Conservation (phyloP, 1,140 invertebrate genomes). For the Drosophila tristis region DNA sequence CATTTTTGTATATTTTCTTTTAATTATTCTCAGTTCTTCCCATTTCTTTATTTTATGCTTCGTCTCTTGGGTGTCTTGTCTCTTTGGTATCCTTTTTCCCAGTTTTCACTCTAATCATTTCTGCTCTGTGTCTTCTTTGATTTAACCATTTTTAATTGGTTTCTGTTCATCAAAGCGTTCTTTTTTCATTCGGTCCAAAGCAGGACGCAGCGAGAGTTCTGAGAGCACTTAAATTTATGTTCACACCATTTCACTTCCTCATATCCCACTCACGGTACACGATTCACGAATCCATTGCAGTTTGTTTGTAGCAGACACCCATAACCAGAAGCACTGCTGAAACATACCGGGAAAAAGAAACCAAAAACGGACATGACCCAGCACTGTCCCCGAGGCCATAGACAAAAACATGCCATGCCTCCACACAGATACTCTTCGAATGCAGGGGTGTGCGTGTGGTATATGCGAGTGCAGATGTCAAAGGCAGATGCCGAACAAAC, state of each 20-base stretch:
- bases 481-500: conserved; percentile 77
- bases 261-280: conserved; percentile 22
- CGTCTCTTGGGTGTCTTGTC: conserved; percentile 1
- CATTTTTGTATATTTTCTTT: conserved; percentile 3
- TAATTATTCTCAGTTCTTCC: not conserved
- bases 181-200: not conserved
- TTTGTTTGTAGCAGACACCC: conserved; percentile 42
- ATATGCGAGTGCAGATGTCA: conserved; percentile 59
- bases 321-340: conserved; percentile 39
- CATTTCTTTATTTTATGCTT: conserved; percentile 6
- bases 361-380: conserved; percentile 30
- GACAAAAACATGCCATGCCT: conserved; percentile 30
- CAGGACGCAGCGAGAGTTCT: conserved; percentile 8
- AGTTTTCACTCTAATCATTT: not conserved
- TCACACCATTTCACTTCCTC: conserved; percentile 40
- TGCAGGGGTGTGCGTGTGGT: conserved; percentile 19
- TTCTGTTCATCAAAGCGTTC: conserved; percentile 30
- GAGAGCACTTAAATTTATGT: conserved; percentile 47
- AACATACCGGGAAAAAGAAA: conserved; percentile 19
- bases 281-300: conserved; percentile 26
- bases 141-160: conserved; percentile 47
- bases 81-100: not conserved
- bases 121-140: not conserved
- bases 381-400: conserved; percentile 14
- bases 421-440: not conserved